phyloP scores from a whole-genome alignment of 2,113 vertebrate genomes.

The Bubalus kerabau region DNA sequence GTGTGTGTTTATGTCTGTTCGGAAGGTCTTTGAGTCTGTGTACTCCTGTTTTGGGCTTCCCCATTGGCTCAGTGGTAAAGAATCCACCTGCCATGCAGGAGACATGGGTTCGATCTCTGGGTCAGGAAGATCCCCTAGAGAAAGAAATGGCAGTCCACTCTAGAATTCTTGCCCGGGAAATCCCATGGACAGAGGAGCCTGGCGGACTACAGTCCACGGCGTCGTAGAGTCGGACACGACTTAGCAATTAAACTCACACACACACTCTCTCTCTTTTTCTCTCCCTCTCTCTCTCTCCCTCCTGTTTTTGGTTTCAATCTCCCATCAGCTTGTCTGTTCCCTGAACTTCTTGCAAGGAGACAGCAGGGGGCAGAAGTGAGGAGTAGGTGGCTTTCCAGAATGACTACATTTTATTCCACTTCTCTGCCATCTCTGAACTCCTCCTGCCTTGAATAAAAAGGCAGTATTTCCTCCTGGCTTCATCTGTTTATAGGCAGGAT shows the following conservation, averaged over 20 bases:
- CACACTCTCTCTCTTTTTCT: not conserved
- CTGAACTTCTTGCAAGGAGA: not conserved
- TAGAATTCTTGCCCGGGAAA: not conserved
- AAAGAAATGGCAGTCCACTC: not conserved
- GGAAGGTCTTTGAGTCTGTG: too few relatives aligned
- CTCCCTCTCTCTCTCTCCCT: not conserved
- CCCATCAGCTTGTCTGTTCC: not conserved
- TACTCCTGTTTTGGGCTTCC: not conserved
- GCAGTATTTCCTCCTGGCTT: not conserved
- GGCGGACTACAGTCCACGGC: not conserved
- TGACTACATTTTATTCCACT: not conserved
- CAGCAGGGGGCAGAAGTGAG: not conserved
- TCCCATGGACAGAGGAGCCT: not conserved
- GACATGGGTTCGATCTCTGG: not conserved
- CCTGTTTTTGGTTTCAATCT: not conserved
- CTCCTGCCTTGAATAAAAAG: not conserved
- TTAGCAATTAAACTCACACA: not conserved
- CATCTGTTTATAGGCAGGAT: not conserved
- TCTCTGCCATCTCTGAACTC: not conserved
- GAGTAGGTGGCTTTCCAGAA: not conserved
- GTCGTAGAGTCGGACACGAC: not conserved
- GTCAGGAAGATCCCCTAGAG: not conserved
- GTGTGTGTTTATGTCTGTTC: too few relatives aligned
- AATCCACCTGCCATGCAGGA: not conserved
- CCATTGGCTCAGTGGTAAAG: not conserved